Evolutionary conservation across 2,888 invertebrate species (phyloP), one percentile per base, ranked within the genome.

Genomic region (Ochlodes sylvanus): DNA sequence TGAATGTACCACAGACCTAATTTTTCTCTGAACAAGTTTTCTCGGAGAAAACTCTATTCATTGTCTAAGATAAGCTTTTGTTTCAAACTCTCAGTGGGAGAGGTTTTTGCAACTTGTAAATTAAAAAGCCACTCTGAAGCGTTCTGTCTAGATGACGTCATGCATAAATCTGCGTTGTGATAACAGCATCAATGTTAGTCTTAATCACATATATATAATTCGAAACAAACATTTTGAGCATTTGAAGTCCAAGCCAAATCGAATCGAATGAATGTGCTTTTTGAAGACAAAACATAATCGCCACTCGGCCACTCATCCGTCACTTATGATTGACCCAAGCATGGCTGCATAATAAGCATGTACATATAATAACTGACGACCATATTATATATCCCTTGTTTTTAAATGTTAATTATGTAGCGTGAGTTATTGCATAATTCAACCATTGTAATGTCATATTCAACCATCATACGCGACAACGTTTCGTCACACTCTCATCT

Each of bases 21-120:
- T 50, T 50, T 50, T 50, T 19, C 19, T 5, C 19, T 50, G 5
- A 47, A 47, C 50, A 50, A 50, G 50, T 19, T 50, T 19, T 50
- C 19, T 50, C 50, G 4, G 27, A 14, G 52, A 52, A 52, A 52
- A 27, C 12, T 52, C 14, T 52, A 21, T 52, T 52, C 21, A 41
- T 66, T 57, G 41, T 32, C 42, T 42, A 5, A 54, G 27, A 38
- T 50, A 54, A 60, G 58, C 12, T 60, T 47, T 57, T 50, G 47
- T 50, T 52, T 60, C 58, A 17, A 41, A 56, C 52, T 52, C 50
- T 58, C 58, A 57, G 65, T 52, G 41, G 41, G 41, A 41, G 50
- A 38, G 57, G 56, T 65, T 58, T n/a, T 58, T 58, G 52, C 50
- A 58, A 52, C 52, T 50, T 58, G 65, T 42, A 66, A 65, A 65